phyloP scores from a whole-genome alignment of 2,113 vertebrate genomes.

The Cryptomyrus ogoouensis region DNA sequence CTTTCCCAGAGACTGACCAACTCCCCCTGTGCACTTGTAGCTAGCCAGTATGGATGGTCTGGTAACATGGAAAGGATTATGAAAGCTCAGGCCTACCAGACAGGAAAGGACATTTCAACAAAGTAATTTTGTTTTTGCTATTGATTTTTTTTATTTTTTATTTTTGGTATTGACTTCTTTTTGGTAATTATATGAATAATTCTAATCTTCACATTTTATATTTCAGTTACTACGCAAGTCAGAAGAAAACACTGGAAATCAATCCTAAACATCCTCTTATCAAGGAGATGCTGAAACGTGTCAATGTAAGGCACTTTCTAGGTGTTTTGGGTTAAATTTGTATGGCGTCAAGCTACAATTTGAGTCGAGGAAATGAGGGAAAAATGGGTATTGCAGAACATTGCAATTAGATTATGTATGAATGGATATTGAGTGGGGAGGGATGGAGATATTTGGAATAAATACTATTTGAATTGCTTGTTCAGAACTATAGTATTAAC shows the following conservation, averaged over 20 bases:
- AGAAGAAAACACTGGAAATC: slow-evolving; percentile 97
- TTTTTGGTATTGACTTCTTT: background rate
- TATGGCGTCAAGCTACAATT: background rate
- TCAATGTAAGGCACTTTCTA: slow-evolving; percentile 63
- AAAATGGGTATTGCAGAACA: background rate
- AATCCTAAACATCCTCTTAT: slow-evolving; percentile 94
- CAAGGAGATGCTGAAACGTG: slow-evolving; percentile 84
- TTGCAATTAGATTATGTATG: background rate
- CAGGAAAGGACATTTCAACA: slow-evolving; percentile 97
- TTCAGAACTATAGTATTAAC: too few species aligned
- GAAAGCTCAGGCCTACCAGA: slow-evolving; percentile 98
- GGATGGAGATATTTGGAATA: background rate
- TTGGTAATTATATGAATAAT: background rate
- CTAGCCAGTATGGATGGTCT: slow-evolving; percentile 98
- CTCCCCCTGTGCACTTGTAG: slow-evolving; percentile 90
- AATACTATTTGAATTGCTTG: background rate
- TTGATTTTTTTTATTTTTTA: too few species aligned
- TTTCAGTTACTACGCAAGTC: slow-evolving; percentile 89
- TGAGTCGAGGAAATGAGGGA: background rate
- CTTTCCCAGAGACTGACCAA: slow-evolving; percentile 88
- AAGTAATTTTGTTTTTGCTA: slow-evolving; percentile 64
- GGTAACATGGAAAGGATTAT: slow-evolving; percentile 99
- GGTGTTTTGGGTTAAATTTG: background rate
- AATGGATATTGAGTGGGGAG: background rate
- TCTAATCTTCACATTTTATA: background rate